Percentiles rank a stretch among this genome's conserved stretches.
Conservation (phyloP, 2,888 invertebrate genomes). For the Lottia gigantea region DNA sequence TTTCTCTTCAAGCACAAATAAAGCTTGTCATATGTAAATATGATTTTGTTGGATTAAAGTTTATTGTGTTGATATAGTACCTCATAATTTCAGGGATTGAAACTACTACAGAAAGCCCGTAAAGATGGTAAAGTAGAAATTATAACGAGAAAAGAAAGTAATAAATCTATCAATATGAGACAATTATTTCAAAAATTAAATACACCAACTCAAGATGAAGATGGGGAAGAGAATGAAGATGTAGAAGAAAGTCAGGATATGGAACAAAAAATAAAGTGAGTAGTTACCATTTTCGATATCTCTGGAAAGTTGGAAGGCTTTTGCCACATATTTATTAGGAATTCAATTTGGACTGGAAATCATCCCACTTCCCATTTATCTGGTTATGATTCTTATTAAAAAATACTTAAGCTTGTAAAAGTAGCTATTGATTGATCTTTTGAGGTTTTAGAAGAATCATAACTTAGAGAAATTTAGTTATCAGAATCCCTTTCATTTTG, state of each 20-base stretch:
- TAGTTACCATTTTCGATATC: background rate
- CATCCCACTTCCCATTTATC: no score
- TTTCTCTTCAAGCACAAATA: background rate
- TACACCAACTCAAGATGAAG: conserved; percentile 51
- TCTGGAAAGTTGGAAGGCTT: conserved; percentile 64
- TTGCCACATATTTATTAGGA: conserved; percentile 65
- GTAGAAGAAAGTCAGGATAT: conserved; percentile 68
- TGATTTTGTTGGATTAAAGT: no score
- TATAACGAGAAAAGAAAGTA: conserved; percentile 46
- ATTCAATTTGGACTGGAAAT: no score
- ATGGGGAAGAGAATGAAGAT: conserved; percentile 62
- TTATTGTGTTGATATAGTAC: background rate
- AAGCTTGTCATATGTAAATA: background rate
- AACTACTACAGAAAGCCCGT: conserved; percentile 64
- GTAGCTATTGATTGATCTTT: background rate
- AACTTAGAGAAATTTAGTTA: background rate
- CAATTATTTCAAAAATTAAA: conserved; percentile 49
- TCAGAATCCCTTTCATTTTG: background rate
- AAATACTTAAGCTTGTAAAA: no score
- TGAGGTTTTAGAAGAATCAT: background rate
- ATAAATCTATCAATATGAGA: conserved; percentile 48
- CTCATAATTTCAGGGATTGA: conserved; percentile 56
- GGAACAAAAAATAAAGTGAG: conserved; percentile 68
- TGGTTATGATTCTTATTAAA: no score
- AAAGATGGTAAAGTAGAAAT: conserved; percentile 60